These are phyloP conservation scores for Petroica traversi DNA, from an alignment of 2,113 vertebrate genomes.

Conservation along the genomic window DNA sequence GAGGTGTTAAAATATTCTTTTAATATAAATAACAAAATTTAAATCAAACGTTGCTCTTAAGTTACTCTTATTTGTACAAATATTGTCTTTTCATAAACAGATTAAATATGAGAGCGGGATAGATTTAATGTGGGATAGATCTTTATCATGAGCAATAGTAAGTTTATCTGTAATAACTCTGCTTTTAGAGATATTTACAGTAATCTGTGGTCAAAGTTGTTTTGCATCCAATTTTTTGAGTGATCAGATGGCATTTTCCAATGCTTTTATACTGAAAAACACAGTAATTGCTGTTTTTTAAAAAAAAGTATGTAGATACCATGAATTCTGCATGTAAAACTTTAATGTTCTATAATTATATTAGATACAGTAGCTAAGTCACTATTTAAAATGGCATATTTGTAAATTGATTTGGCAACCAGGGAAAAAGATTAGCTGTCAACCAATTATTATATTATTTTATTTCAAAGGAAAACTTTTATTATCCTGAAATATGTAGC, in stretches of 20 bases:
- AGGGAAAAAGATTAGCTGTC: not conserved
- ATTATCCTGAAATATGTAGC: not conserved
- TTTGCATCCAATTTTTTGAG: not conserved
- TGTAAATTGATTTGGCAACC: not conserved
- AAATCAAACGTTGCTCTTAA: not conserved
- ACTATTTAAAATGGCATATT: not conserved
- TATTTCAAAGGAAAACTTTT: constrained; percentile 18
- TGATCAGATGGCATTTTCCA: not conserved
- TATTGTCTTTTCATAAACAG: not conserved
- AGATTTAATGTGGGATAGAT: not conserved
- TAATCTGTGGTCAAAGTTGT: not conserved
- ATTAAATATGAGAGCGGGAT: not conserved
- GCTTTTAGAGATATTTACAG: not conserved
- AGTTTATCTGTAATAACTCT: not conserved
- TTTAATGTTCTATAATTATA: not conserved
- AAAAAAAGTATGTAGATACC: not conserved
- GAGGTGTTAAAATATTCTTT: not conserved
- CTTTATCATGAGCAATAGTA: not conserved
- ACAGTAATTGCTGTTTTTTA: not conserved
- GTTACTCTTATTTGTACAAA: not conserved
- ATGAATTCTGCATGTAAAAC: not conserved
- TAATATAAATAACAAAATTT: not conserved
- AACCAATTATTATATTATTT: constrained; percentile 6
- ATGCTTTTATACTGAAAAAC: not conserved
- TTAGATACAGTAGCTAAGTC: not conserved